These are phyloP conservation scores for Esox lucius DNA, from an alignment of 2,797 vertebrate species.

Conservation along the genomic window DNA sequence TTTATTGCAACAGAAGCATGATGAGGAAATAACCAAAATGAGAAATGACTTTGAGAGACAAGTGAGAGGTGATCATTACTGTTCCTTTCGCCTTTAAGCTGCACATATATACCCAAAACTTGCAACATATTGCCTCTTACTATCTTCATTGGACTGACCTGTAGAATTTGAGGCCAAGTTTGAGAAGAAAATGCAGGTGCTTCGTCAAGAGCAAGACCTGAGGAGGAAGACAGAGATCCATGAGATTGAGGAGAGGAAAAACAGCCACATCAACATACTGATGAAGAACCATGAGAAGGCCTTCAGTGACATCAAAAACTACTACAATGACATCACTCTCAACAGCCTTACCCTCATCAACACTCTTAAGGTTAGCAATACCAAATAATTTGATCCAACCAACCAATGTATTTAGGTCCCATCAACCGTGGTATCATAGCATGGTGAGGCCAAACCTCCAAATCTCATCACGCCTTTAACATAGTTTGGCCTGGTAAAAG, in stretches of 20 bases:
- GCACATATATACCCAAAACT: background rate
- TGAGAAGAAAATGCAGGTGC: slow-evolving; percentile 74
- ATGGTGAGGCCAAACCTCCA: too few relatives aligned
- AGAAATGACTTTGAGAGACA: slow-evolving; percentile 76
- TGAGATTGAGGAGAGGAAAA: slow-evolving; percentile 82
- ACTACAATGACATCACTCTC: slow-evolving; percentile 71
- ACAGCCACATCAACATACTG: slow-evolving; percentile 74
- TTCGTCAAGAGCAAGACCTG: slow-evolving; percentile 78
- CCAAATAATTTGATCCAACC: background rate
- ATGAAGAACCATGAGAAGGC: slow-evolving; percentile 77
- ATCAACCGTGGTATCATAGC: too few relatives aligned
- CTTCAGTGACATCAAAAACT: slow-evolving; percentile 73
- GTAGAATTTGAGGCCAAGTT: slow-evolving; percentile 81
- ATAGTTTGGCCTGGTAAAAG: background rate
- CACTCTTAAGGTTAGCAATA: slow-evolving; percentile 57
- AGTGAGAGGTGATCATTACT: slow-evolving; percentile 75
- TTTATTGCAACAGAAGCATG: slow-evolving; percentile 77
- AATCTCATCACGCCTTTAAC: background rate
- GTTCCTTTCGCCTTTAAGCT: slow-evolving; percentile 1
- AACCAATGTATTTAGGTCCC: background rate
- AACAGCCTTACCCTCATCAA: slow-evolving; percentile 73
- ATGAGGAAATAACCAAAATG: slow-evolving; percentile 75
- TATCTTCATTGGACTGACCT: slow-evolving; percentile 17
- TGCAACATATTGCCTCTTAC: background rate
- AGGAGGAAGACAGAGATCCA: slow-evolving; percentile 76